Evolutionary conservation across 2,888 invertebrate species (phyloP).

Genomic region (Onthophagus sagittarius): DNA sequence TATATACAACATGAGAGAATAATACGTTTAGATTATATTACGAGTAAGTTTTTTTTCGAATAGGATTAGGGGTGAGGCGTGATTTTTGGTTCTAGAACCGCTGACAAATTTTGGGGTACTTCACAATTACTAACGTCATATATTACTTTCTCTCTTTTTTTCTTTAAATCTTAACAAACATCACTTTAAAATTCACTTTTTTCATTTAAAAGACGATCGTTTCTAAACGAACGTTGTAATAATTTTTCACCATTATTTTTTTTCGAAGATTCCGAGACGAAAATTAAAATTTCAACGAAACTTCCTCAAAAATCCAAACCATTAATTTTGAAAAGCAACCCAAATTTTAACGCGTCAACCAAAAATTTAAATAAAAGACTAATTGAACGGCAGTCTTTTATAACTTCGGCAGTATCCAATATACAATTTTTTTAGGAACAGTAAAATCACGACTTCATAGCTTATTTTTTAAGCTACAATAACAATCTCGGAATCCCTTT

Average conservation of each 20-base stretch:
- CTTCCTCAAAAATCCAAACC: slow-evolving; percentile 43
- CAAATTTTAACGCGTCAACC: slow-evolving; percentile 33
- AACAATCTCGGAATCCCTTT: slow-evolving; percentile 40
- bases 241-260: slow-evolving; percentile 30
- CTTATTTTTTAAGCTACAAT: slow-evolving; percentile 43
- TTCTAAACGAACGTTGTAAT: slow-evolving; percentile 35
- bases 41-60: slow-evolving; percentile 18
- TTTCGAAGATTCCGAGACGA: slow-evolving; percentile 39
- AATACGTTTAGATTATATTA: slow-evolving; percentile 6
- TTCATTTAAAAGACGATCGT: slow-evolving; percentile 30
- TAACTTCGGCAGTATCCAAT: slow-evolving; percentile 50
- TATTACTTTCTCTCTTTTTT: slow-evolving; percentile 36
- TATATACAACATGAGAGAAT: slow-evolving; percentile 36
- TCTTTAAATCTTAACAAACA: slow-evolving; percentile 35
- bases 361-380: slow-evolving; percentile 36
- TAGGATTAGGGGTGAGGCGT: background rate
- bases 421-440: slow-evolving; percentile 46
- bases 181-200: slow-evolving; percentile 38
- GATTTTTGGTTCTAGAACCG: slow-evolving; percentile 32
- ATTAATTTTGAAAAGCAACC: slow-evolving; percentile 48
- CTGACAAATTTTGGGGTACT: slow-evolving; percentile 41
- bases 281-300: slow-evolving; percentile 34
- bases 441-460: slow-evolving; percentile 46
- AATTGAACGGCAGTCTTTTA: slow-evolving; percentile 49
- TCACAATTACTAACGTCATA: slow-evolving; percentile 47